These are phyloP conservation scores for Heliconius nattereri DNA, from an alignment of 1,140 invertebrate genomes.

Conservation along the genomic window DNA sequence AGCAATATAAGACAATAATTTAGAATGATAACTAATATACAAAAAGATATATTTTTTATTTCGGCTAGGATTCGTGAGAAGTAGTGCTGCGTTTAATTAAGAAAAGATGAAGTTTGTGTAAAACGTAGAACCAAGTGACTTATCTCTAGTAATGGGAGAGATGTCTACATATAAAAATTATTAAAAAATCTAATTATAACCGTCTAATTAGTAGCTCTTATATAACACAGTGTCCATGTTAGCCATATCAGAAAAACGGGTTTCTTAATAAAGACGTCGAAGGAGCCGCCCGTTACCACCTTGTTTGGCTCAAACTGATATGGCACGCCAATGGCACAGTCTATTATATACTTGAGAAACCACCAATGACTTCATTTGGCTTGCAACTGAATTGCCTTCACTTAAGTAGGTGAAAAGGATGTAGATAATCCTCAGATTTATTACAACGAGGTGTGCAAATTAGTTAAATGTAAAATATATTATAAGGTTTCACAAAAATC, in stretches of 20 bases:
- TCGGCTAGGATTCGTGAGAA: too few species aligned
- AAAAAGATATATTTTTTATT: too few species aligned
- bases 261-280: conserved; percentile 52
- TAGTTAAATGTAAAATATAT: too few species aligned
- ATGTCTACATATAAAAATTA: background rate
- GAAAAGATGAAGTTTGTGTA: too few species aligned
- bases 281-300: conserved; percentile 58
- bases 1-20: background rate
- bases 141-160: too few species aligned
- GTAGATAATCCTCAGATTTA: background rate
- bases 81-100: too few species aligned
- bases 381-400: background rate
- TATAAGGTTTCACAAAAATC: too few species aligned
- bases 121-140: too few species aligned
- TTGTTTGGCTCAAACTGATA: conserved; percentile 45
- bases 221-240: conserved; percentile 39
- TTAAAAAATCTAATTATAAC: background rate
- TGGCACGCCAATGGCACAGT: conserved; percentile 47
- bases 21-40: too few species aligned
- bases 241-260: conserved; percentile 45
- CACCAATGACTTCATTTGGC: conserved; percentile 34
- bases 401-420: background rate
- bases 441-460: too few species aligned
- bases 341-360: conserved; percentile 53
- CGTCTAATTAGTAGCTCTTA: background rate